These are phyloP conservation scores for Hyperoplus lanceolatus DNA, from an alignment of 2,797 vertebrate species.

Conservation along the genomic window DNA sequence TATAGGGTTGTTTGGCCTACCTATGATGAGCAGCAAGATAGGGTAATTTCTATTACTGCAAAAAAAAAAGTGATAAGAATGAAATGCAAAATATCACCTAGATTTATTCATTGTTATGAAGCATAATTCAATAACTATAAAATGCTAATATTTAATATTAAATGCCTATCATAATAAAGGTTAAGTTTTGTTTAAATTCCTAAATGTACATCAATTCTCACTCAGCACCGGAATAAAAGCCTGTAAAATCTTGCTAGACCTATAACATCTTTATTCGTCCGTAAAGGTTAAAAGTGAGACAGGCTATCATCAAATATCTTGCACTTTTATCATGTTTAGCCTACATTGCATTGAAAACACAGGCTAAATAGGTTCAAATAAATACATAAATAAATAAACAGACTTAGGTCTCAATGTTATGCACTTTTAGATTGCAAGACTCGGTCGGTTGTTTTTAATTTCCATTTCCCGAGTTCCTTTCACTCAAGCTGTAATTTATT, in stretches of 20 bases:
- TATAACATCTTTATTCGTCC: neutral
- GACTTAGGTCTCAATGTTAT: no score
- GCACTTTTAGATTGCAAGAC: neutral
- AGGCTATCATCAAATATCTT: neutral
- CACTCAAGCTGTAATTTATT: neutral
- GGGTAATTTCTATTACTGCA: slow-evolving; percentile 9
- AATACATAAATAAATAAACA: no score
- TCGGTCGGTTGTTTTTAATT: neutral
- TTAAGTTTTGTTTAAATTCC: neutral
- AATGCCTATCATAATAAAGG: no score
- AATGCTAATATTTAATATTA: neutral
- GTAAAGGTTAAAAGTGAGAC: no score
- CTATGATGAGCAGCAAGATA: neutral
- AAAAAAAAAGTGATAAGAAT: slow-evolving; percentile 7
- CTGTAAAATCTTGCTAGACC: neutral
- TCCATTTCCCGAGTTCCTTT: neutral
- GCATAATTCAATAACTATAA: neutral
- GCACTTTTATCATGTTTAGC: neutral
- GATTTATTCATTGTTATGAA: neutral
- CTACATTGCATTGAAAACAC: neutral
- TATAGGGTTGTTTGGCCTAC: slow-evolving; percentile 9
- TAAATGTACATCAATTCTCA: neutral
- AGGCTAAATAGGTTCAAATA: no score
- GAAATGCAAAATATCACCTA: neutral
- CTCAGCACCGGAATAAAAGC: neutral